Percentiles rank a stretch among this genome's conserved stretches.
These are phyloP conservation scores for Norana najaformis DNA, from an alignment of 2,888 invertebrate genomes.

Conservation along the genomic window DNA sequence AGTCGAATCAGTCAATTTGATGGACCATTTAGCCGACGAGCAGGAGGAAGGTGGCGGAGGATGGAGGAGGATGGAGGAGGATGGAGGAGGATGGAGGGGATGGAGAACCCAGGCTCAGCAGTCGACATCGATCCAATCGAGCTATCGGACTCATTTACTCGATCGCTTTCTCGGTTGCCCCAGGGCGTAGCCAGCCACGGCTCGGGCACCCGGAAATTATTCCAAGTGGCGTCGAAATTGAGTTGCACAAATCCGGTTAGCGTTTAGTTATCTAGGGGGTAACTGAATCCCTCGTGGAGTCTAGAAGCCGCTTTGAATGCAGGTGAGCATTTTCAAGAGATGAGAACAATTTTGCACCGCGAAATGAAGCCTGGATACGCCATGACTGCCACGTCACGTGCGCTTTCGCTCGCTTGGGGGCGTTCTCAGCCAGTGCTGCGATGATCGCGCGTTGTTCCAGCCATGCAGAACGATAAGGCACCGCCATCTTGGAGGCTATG, in stretches of 20 bases:
- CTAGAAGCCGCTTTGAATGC: background rate
- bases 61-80: background rate
- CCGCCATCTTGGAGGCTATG: background rate
- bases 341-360: background rate
- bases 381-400: background rate
- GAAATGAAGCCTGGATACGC: background rate
- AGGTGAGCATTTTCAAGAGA: background rate
- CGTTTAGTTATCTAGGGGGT: background rate
- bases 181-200: background rate
- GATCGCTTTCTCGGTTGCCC: background rate
- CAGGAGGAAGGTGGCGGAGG: background rate
- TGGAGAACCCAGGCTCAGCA: background rate
- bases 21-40: slow-evolving; percentile 1
- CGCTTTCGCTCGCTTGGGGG: background rate
- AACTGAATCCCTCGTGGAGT: no score
- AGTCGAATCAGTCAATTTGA: background rate
- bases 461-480: slow-evolving; percentile 5
- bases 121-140: background rate
- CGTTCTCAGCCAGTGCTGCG: background rate
- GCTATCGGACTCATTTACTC: slow-evolving; percentile 13
- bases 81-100: background rate
- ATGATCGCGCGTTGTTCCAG: background rate
- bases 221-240: background rate
- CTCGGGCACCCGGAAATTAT: background rate
- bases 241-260: slow-evolving; percentile 3